These are phyloP conservation scores for Pyrochroa serraticornis DNA, from an alignment of 2,888 invertebrate genomes.

Conservation along the genomic window DNA sequence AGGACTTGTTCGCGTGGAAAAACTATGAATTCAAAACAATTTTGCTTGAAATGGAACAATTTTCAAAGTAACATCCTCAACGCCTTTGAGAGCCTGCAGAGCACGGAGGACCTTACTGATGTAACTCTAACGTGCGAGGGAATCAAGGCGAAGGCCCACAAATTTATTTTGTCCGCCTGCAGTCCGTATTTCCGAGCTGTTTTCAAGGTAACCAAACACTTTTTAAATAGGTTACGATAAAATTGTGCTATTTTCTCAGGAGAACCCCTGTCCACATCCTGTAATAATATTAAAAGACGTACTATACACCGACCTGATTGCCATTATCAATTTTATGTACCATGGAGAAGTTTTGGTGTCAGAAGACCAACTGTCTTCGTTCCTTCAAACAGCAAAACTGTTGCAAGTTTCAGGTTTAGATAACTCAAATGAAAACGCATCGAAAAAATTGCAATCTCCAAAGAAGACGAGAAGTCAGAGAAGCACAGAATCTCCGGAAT, in stretches of 20 bases:
- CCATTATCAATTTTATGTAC: conserved; percentile 73
- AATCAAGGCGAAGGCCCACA: conserved; percentile 74
- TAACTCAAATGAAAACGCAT: conserved; percentile 36
- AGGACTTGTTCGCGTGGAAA: neutral
- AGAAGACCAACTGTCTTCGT: conserved; percentile 69
- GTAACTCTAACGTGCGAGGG: conserved; percentile 77
- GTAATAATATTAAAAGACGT: conserved; percentile 76
- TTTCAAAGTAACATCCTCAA: conserved; percentile 73
- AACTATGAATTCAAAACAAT: conserved; percentile 63
- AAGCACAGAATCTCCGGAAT: conserved; percentile 34
- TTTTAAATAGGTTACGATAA: neutral
- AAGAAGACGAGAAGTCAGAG: conserved; percentile 36
- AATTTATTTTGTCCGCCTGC: conserved; percentile 76
- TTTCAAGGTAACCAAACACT: conserved; percentile 64
- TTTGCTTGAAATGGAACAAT: conserved; percentile 78
- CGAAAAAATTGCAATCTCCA: conserved; percentile 29
- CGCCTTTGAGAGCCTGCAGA: conserved; percentile 72
- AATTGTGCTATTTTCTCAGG: conserved; percentile 57
- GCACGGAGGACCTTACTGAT: conserved; percentile 73
- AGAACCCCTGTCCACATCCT: conserved; percentile 76
- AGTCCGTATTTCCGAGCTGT: conserved; percentile 77
- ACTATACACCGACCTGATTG: conserved; percentile 68
- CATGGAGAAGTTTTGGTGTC: conserved; percentile 75
- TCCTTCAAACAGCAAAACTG: conserved; percentile 70
- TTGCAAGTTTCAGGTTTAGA: conserved; percentile 70